Percentiles rank a stretch among this genome's conserved stretches.
phyloP scores from a whole-genome alignment of 2,888 invertebrate species.

The Ormyrus pomaceus region DNA sequence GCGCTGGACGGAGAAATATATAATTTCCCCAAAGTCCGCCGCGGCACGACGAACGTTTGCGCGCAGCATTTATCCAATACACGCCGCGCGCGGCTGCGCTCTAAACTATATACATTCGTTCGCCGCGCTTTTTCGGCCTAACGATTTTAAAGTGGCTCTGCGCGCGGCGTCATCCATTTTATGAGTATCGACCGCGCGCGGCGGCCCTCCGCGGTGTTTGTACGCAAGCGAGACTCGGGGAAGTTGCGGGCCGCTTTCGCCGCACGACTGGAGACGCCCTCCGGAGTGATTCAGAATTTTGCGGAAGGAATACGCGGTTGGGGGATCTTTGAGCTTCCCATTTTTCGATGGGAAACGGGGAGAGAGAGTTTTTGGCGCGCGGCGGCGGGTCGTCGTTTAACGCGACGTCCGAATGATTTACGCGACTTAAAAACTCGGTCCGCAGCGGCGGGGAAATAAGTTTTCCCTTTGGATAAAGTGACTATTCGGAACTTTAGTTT shows the following conservation, averaged over 20 bases:
- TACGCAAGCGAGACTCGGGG: not conserved
- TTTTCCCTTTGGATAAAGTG: no score
- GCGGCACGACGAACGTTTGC: conserved; percentile 1
- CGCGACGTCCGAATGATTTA: conserved; percentile 30
- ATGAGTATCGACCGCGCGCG: conserved; percentile 16
- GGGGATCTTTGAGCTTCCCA: conserved; percentile 8
- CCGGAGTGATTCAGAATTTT: no score
- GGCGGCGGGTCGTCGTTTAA: not conserved
- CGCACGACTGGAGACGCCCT: no score
- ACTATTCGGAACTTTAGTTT: no score
- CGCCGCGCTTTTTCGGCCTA: conserved; percentile 17
- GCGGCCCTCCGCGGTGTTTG: not conserved
- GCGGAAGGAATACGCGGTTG: no score
- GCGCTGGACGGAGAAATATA: conserved; percentile 2
- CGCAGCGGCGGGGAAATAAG: not conserved
- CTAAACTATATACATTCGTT: conserved; percentile 7
- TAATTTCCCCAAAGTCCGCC: conserved; percentile 9
- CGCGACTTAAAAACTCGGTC: conserved; percentile 11
- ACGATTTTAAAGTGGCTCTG: conserved; percentile 7
- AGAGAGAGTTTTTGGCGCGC: not conserved
- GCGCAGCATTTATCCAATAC: conserved; percentile 19
- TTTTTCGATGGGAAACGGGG: not conserved
- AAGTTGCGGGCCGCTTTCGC: not conserved
- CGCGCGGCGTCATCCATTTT: not conserved
- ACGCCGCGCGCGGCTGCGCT: not conserved